Base-by-base conservation (phyloP, 2,113 vertebrate species). In the Notarius lentiginosus region DNA sequence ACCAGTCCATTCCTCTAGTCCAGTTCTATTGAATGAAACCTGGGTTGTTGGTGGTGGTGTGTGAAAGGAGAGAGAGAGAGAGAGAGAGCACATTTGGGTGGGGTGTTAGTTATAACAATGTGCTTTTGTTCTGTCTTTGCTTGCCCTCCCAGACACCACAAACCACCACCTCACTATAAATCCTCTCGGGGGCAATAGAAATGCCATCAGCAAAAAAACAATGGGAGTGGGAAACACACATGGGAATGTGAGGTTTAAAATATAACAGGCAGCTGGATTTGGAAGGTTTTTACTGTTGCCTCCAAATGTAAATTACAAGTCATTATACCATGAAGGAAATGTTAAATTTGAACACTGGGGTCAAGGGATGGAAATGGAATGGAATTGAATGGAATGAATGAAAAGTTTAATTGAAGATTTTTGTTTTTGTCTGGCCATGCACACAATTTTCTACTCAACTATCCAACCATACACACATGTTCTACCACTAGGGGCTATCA, bases 91-190 rank as follows among this genome's bases (percentile, higher is more conserved):
- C 83, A 41, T 51, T 24, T 82, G 17, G 68, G 47, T 82, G 75
- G 70, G 88, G 20, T 84, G 86, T 56, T 84, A 53, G 84, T 53
- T 76, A 60, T 41, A 75, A 80, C 49, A 73, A 72, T 83, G 51
- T 79, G 27, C 87, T 82, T 88, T 90, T 90, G 89, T 90, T 86
- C 41, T 49, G 61, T 51, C 66, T 22, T 79, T 73, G 56, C 75
- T 60, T 81, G 24, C 79, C 53, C 34, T 58, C 30, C 53, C 41
- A 55, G 18, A 76, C 65, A 81, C 55, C 15, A 65, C 66, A 80
- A 81, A 68, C 75, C 41, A 84, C 55, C 55, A 86, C 7, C 65
- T 75, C 68, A 60, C 55, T 72, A 49, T 68, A 75, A 83, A 60
- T 53, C 12, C 75, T 87, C 70, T 9, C 65, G 84, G 86, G 73